Evolutionary conservation across 2,797 vertebrate genomes (phyloP).

Genomic region (Pitangus sulphuratus): DNA sequence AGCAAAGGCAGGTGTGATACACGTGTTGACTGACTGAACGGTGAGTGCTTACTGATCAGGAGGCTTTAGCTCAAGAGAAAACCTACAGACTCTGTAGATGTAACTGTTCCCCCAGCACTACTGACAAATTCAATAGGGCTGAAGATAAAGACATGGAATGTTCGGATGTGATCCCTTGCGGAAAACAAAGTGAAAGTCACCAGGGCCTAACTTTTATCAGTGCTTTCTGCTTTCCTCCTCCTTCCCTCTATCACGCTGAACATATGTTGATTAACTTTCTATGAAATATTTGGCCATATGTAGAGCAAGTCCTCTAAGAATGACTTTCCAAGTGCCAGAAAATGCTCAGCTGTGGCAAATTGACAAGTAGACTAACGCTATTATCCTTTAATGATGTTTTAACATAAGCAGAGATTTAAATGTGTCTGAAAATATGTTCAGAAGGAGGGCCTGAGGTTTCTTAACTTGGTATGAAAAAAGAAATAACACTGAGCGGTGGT

Average conservation of each 20-base stretch:
- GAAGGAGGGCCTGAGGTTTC: not conserved
- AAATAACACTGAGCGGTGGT: not conserved
- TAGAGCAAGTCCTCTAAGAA: slow-evolving; percentile 32
- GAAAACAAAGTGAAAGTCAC: not conserved
- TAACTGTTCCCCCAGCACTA: not conserved
- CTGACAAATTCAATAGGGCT: not conserved
- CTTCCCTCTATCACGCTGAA: not conserved
- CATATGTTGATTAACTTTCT: not conserved
- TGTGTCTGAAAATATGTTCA: not conserved
- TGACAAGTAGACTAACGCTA: not conserved
- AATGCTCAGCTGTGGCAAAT: not conserved
- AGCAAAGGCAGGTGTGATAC: not conserved
- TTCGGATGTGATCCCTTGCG: not conserved
- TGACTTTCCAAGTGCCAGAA: not conserved
- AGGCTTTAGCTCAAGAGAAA: not conserved
- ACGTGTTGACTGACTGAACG: fast-evolving
- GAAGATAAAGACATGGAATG: not conserved
- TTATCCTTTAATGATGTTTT: not conserved
- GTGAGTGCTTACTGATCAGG: not conserved
- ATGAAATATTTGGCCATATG: not conserved
- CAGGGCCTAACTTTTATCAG: not conserved
- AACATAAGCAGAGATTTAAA: not conserved
- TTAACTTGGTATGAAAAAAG: not conserved
- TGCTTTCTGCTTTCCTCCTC: not conserved
- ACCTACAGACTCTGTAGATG: not conserved